Conservation (phyloP, 2,797 vertebrate genomes). For the Apogon talboti region DNA sequence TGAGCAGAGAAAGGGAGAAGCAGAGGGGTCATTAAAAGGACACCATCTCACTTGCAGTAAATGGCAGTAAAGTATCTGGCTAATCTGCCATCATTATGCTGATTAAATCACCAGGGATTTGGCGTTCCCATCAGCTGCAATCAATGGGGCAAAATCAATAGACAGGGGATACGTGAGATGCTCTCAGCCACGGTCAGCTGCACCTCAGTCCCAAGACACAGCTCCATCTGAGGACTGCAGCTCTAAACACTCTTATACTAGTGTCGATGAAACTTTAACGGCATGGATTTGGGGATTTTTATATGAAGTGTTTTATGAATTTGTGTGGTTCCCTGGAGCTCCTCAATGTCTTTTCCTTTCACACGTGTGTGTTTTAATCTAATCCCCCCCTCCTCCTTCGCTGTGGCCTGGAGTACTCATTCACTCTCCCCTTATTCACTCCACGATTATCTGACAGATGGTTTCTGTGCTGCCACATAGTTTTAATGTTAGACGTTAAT, state of each 20-base stretch:
- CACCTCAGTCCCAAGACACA: slow-evolving; percentile 38
- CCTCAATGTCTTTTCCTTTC: slow-evolving; percentile 49
- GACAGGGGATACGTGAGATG: slow-evolving; percentile 73
- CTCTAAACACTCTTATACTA: slow-evolving; percentile 49
- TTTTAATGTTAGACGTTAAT: slow-evolving; percentile 47
- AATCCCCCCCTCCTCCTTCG: slow-evolving; percentile 39
- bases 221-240: slow-evolving; percentile 44
- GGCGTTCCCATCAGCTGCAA: slow-evolving; percentile 83
- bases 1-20: slow-evolving; percentile 49
- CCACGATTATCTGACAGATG: slow-evolving; percentile 25
- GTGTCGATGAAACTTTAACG: slow-evolving; percentile 55
- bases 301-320: slow-evolving; percentile 56
- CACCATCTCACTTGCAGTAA: slow-evolving; percentile 79
- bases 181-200: slow-evolving; percentile 62
- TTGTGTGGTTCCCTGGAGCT: slow-evolving; percentile 34
- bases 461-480: slow-evolving; percentile 17
- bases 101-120: slow-evolving; percentile 87
- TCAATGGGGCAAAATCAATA: slow-evolving; percentile 86
- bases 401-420: slow-evolving; percentile 18
- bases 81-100: slow-evolving; percentile 86
- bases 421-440: slow-evolving; percentile 21
- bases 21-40: slow-evolving; percentile 85
- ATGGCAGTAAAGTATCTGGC: slow-evolving; percentile 84
- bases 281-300: slow-evolving; percentile 61
- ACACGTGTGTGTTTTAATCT: slow-evolving; percentile 56